A percentile compares a stretch with the other conserved stretches of the same genome.
Conservation (phyloP, 2,797 vertebrate species). For the Mycteria americana region DNA sequence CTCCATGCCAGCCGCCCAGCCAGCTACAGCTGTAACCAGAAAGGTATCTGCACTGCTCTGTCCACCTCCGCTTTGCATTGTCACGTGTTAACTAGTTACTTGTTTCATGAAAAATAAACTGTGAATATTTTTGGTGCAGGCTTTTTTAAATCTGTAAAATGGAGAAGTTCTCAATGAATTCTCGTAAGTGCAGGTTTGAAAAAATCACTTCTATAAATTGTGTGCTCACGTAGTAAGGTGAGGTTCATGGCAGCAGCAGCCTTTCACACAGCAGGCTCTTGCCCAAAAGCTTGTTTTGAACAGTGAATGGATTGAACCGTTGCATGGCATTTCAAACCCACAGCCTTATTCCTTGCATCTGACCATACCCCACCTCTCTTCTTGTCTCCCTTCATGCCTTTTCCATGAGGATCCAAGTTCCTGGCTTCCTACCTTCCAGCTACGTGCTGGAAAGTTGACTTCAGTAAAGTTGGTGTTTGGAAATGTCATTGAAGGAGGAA, state of each 20-base stretch:
- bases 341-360: conserved; percentile 1
- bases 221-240: not conserved
- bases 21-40: conserved; percentile 73
- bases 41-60: conserved; percentile 71
- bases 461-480: not conserved
- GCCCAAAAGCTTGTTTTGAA: conserved; percentile 20
- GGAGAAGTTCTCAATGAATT: conserved; percentile 70
- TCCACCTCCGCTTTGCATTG: conserved; percentile 72
- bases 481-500: not conserved
- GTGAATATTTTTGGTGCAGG: conserved; percentile 80
- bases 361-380: not conserved
- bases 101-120: conserved; percentile 82
- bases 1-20: conserved; percentile 63
- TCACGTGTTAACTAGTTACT: conserved; percentile 75
- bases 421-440: not conserved
- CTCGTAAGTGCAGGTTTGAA: conserved; percentile 62
- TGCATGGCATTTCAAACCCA: conserved; percentile 47
- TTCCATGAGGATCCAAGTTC: not conserved
- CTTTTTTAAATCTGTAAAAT: conserved; percentile 73
- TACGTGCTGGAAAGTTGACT: not conserved
- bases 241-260: not conserved
- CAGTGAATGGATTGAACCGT: not conserved
- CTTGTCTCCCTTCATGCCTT: not conserved
- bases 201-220: not conserved
- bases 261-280: not conserved